A percentile compares a stretch with the other conserved stretches of the same genome.
Evolutionary conservation across 2,888 invertebrate species (phyloP).

Genomic region (Morpho deidamia): DNA sequence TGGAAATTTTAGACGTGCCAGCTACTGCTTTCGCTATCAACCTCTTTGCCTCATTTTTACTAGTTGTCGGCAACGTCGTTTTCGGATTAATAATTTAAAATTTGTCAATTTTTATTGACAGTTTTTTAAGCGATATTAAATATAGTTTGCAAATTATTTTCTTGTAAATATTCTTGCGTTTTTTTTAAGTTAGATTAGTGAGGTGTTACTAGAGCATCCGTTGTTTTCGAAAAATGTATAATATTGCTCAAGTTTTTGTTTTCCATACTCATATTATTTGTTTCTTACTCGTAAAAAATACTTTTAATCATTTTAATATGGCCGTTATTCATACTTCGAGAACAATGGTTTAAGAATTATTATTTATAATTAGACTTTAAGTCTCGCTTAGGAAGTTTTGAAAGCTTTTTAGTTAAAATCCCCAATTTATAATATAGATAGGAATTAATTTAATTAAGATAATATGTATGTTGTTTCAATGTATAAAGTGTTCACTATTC

Average conservation of each 20-base stretch:
- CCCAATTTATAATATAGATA: conserved; percentile 37
- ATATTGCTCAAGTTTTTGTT: neutral
- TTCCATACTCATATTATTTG: no score
- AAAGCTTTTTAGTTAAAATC: neutral
- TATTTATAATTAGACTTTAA: conserved; percentile 1
- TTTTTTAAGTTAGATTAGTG: conserved; percentile 2
- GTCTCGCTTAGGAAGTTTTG: neutral
- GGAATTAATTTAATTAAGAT: conserved; percentile 35
- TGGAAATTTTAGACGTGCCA: conserved; percentile 34
- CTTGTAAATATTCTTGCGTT: conserved; percentile 12
- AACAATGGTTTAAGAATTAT: neutral
- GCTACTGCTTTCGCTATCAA: conserved; percentile 37
- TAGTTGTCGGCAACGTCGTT: conserved; percentile 34
- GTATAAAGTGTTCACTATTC: conserved; percentile 45
- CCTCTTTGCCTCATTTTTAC: conserved; percentile 26
- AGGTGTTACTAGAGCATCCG: conserved; percentile 3
- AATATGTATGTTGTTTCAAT: conserved; percentile 46
- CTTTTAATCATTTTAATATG: no score
- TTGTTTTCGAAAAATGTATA: neutral
- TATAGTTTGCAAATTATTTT: conserved; percentile 3
- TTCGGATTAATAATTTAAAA: conserved; percentile 17
- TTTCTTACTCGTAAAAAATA: no score
- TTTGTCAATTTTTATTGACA: neutral
- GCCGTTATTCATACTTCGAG: neutral
- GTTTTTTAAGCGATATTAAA: neutral